Base-by-base conservation (phyloP, 2,113 vertebrate genomes). In the Callocephalon fimbriatum region DNA sequence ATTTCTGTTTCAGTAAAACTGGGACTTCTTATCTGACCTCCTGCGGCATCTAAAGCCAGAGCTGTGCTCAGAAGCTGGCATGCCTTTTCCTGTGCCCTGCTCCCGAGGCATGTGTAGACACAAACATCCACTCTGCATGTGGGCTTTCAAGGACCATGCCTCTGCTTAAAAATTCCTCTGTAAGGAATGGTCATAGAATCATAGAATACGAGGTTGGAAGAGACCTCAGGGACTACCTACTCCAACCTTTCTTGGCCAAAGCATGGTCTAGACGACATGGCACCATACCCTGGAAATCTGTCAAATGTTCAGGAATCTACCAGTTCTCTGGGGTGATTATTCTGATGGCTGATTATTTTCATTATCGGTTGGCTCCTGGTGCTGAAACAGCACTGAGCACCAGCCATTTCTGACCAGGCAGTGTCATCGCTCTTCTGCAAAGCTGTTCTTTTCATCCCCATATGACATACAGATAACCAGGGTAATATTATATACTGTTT, bases 81-180 rank as follows among this genome's bases (percentile, higher is more conserved):
- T 32, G 5, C 10, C 8, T 70, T 73, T 71, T 74, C 9, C 23
- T 18, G 5, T n/a, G 15, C 5, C 2, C 6, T 2, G 3, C 27
- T 78, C 31, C 81, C 0, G 1, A 23, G 3, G 4, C 1, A 1
- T 4, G 0, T 48, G 8, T 17, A 38, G 50, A 12, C 5, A 32
- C 0, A 1, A 32, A 14, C 8, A 38, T 5, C 12, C 6, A 2
- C 9, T 21, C 25, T 53, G 7, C 7, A 6, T 19, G 22, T 18
- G 16, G 54, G 16, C 9, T 59, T 5, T 68, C 18, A 5, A 10
- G 15, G 20, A 29, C 21, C 2, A 7, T 14, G 9, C 17, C 15
- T 83, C 16, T 56, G 29, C 25, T 67, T 7, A 18, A 31, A 40
- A 42, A 18, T 25, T n/a, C 16, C 26, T 56, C 26, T 8, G 0